Percentiles rank a stretch among this genome's conserved stretches.
Evolutionary conservation across 2,888 invertebrate genomes (phyloP).

Genomic region (Vannuccia rotundouncinata): DNA sequence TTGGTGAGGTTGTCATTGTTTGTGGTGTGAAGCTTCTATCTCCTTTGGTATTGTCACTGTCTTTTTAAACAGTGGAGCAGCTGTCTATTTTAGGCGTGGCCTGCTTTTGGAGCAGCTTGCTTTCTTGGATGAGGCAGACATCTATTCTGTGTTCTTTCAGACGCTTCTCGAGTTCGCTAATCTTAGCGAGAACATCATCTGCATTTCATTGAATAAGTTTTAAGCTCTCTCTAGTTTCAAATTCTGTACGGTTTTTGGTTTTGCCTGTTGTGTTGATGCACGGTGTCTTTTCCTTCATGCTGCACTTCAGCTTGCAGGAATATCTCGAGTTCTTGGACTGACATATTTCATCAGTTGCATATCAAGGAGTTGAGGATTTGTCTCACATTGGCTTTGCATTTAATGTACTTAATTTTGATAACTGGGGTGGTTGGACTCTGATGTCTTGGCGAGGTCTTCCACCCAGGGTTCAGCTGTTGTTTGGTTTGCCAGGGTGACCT

Average conservation of each 20-base stretch:
- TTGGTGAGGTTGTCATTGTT: background rate
- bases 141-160: background rate
- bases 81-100: background rate
- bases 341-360: background rate
- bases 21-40: background rate
- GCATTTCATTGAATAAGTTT: background rate
- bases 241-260: background rate
- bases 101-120: background rate
- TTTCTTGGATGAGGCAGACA: background rate
- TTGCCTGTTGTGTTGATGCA: background rate
- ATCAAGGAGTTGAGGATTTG: background rate
- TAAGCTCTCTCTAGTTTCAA: background rate
- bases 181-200: background rate
- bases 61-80: background rate
- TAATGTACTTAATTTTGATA: background rate
- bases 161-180: background rate
- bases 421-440: background rate
- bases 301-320: background rate
- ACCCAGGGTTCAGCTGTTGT: background rate
- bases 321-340: background rate
- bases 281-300: background rate
- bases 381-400: background rate
- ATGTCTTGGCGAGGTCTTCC: background rate
- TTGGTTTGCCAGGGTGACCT: background rate
- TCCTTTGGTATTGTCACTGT: background rate